Evolutionary conservation across 2,888 invertebrate species (phyloP), one percentile per base, ranked within the genome.

Genomic region (Fragum whitleyi): DNA sequence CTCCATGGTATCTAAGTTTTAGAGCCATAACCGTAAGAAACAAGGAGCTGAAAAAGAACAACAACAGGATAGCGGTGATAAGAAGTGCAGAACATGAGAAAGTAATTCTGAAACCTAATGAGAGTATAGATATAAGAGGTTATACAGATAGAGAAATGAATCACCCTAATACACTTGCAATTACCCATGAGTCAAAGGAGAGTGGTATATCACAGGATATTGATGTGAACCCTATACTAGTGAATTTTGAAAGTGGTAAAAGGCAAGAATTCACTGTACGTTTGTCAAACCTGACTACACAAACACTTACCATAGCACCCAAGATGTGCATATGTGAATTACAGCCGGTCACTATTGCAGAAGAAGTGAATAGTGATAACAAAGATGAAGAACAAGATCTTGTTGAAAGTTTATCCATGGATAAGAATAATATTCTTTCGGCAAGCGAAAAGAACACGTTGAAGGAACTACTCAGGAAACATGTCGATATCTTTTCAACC

Each of bases 1-100:
- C 76, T 5, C 74, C 77, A 36, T 82, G 75, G 77, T 85, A 75
- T 55, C 57, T 82, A 11, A 32, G 69, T 9, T 79, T 73, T 23
- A 26, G 79, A 19, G 26, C 57, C 7, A 42, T 75, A 1, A 14
- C 11, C 3, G 36, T 70, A 0, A 26, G 78, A 55, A 69, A 69
- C 3, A 74, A 53, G 53, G 62, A 57, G 42, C 39, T 78, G n/a
- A 21, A 21, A 29, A 69, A 51, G 28, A 74, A 74, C n/a, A 70
- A 74, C 29, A 57, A 70, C 28, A 36, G 69, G 32, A 19, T 74
- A 16, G 74, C 74, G 1, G 2, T 73, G 19, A 62, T 73, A 14
- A 28, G 69, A 51, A 51, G 68, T 47, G 78, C 73, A 19, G 72
- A 53, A 23, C 2, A 21, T 3, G 23, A 57, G 5, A 57, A 57